phyloP scores from a whole-genome alignment of 2,888 invertebrate species.

The Cenopis cana region DNA sequence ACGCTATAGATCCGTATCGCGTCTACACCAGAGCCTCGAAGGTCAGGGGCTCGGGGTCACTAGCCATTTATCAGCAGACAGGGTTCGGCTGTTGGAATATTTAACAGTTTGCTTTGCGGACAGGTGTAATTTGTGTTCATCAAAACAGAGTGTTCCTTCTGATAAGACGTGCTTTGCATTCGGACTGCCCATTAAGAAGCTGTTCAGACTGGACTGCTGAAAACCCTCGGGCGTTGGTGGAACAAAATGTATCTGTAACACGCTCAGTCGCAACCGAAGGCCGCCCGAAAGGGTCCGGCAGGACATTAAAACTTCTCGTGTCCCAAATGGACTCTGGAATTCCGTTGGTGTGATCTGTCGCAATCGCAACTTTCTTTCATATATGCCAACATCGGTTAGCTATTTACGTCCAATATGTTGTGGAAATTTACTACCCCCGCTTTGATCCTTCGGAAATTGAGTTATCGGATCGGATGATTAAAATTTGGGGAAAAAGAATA shows the following conservation, averaged over 20 bases:
- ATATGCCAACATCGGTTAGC: conserved; percentile 48
- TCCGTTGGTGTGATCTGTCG: conserved; percentile 46
- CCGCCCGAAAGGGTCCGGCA: conserved; percentile 23
- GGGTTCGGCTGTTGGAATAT: conserved; percentile 37
- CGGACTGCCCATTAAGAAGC: conserved; percentile 17
- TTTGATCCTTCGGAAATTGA: conserved; percentile 33
- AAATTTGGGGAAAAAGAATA: conserved; percentile 1
- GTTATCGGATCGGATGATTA: not conserved
- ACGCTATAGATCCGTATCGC: conserved; percentile 52
- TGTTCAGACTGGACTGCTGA: conserved; percentile 15
- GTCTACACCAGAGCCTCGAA: conserved; percentile 50
- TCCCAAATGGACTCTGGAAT: conserved; percentile 35
- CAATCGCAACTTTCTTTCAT: conserved; percentile 51
- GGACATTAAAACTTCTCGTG: conserved; percentile 36
- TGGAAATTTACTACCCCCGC: conserved; percentile 45
- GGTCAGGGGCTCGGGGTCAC: conserved; percentile 47
- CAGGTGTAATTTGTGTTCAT: conserved; percentile 38
- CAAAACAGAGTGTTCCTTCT: conserved; percentile 30
- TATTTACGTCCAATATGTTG: conserved; percentile 49
- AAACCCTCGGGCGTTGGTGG: not conserved
- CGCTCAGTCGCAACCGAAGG: conserved; percentile 7
- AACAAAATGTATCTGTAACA: conserved; percentile 22
- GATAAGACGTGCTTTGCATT: conserved; percentile 28
- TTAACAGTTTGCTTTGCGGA: conserved; percentile 38
- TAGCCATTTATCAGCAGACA: conserved; percentile 43